Conservation (phyloP, 1,140 invertebrate genomes). For the Galendromus occidentalis region DNA sequence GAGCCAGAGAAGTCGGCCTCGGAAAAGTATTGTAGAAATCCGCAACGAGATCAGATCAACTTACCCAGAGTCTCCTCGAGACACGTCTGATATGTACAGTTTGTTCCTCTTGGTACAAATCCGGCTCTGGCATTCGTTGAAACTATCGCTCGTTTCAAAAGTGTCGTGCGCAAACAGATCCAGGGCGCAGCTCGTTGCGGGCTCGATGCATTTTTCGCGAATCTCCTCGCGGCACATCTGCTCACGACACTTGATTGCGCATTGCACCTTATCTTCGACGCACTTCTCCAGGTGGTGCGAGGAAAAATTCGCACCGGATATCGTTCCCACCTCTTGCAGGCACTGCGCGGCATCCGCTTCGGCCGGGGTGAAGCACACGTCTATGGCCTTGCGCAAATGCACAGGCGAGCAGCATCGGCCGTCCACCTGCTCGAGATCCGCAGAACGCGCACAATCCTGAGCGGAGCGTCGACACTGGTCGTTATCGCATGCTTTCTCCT, state of each 20-base stretch:
- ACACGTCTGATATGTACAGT: constrained; percentile 4
- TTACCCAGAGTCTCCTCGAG: constrained; percentile 1
- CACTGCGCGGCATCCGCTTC: background rate
- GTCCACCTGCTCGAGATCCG: background rate
- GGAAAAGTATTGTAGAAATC: background rate
- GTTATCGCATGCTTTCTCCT: background rate
- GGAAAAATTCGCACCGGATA: background rate
- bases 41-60: background rate
- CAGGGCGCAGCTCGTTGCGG: background rate
- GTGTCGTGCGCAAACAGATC: background rate
- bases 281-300: background rate
- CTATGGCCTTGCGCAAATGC: background rate
- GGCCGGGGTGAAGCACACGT: background rate
- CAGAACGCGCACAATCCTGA: constrained; percentile 16
- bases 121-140: background rate
- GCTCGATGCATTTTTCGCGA: background rate
- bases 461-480: constrained; percentile 17
- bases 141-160: background rate
- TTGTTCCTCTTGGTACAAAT: background rate
- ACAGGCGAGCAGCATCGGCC: background rate
- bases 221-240: background rate
- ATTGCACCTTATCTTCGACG: background rate
- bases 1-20: too few relatives aligned
- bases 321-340: background rate
- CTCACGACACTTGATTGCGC: background rate